phyloP scores from a whole-genome alignment of 1,140 invertebrate genomes.

The Cardiocondyla obscurior region DNA sequence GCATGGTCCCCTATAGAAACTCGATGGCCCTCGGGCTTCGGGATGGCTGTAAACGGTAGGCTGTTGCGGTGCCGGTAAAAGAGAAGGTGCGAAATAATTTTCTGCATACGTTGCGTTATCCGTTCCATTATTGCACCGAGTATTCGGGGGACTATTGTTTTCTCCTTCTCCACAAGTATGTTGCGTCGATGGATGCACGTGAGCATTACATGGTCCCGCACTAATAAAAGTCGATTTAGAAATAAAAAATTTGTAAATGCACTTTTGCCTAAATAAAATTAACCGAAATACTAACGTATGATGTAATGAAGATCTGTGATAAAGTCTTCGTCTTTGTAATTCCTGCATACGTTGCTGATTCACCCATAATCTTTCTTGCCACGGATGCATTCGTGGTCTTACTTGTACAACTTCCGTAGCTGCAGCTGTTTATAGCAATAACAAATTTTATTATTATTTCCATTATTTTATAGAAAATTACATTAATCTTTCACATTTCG shows the following conservation, averaged over 20 bases:
- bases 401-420: slow-evolving; percentile 55
- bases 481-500: not conserved
- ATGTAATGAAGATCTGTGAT: slow-evolving; percentile 76
- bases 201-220: slow-evolving; percentile 69
- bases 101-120: slow-evolving; percentile 60
- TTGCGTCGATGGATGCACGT: slow-evolving; percentile 70
- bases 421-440: slow-evolving; percentile 37
- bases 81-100: slow-evolving; percentile 69
- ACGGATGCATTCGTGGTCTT: slow-evolving; percentile 87
- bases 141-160: slow-evolving; percentile 66
- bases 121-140: slow-evolving; percentile 63
- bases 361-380: slow-evolving; percentile 90
- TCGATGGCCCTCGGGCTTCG: slow-evolving; percentile 79
- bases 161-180: slow-evolving; percentile 60
- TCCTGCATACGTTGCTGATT: slow-evolving; percentile 90
- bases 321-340: slow-evolving; percentile 86
- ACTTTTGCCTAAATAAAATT: not conserved
- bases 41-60: slow-evolving; percentile 84
- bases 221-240: slow-evolving; percentile 51
- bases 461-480: not conserved
- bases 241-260: not conserved
- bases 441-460: not conserved
- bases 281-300: slow-evolving; percentile 72
- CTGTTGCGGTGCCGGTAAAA: slow-evolving; percentile 79
- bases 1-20: slow-evolving; percentile 67